phyloP scores from a whole-genome alignment of 2,888 invertebrate species.

The Limnephilus lunatus region DNA sequence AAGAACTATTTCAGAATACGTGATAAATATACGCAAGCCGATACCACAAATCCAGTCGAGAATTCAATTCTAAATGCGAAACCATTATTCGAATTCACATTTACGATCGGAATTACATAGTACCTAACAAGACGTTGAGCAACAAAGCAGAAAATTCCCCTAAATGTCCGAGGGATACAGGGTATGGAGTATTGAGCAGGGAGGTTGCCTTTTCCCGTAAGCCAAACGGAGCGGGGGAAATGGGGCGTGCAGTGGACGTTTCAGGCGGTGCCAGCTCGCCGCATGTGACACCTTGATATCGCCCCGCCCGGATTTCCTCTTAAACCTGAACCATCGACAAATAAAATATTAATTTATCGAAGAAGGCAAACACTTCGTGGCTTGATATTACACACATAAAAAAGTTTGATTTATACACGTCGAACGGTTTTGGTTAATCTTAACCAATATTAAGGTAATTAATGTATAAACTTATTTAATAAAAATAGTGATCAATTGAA shows the following conservation, averaged over 20 bases:
- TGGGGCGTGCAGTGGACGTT: neutral
- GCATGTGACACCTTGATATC: neutral
- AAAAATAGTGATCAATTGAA: no score
- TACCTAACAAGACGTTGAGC: neutral
- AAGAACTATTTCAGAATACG: no score
- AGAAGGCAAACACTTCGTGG: no score
- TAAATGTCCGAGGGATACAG: neutral
- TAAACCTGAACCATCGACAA: neutral
- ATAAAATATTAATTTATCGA: neutral
- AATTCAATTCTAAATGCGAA: neutral
- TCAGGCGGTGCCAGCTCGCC: neutral
- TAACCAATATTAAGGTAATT: no score
- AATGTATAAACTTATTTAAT: no score
- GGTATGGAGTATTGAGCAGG: neutral
- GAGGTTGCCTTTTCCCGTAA: neutral
- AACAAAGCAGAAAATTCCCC: constrained; percentile 2
- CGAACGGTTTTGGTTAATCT: no score
- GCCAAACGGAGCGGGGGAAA: neutral
- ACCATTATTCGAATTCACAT: neutral
- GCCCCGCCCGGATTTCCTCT: neutral
- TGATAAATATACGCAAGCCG: no score
- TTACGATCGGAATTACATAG: neutral
- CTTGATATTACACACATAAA: no score
- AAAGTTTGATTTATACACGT: no score
- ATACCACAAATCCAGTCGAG: neutral